Evolutionary conservation across 1,140 invertebrate species (phyloP), one percentile per base, ranked within the genome.

Genomic region (Lithobius niger): DNA sequence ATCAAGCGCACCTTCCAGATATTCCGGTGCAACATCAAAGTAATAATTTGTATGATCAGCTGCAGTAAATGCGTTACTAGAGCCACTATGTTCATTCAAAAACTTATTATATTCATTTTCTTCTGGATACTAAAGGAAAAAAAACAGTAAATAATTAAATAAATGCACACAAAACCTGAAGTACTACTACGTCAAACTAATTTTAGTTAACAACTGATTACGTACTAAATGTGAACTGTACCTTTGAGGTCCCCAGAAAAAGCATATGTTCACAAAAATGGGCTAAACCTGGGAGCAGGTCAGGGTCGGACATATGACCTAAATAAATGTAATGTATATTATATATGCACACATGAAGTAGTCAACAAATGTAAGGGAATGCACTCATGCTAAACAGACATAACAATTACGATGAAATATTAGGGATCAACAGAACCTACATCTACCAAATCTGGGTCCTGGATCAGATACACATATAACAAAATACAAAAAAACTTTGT

Each of bases 231-330:
- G n/a, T n/a, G n/a, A n/a, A n/a, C n/a, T 4, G 15, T 48, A 60
- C 31, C 55, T 94, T 95, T 63, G 88, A 74, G 0, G 86, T 97
- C 15, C 94, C 94, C 44, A 97, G 70, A 69, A 97, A 98, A 2
- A 98, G 74, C 94, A 98, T 97, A 67, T 98, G 94, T 69, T 98
- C 94, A 69, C 88, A 94, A 69, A 98, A 97, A 69, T 97, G 94
- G 15, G 94, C 93, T 54, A 97, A 69, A 0, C 94, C 94, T 2
- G 86, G 88, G 4, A 97, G 63, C 50, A 91, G 79, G 31, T 78
- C 74, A 0, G 93, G 92, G 73, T 99, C 94, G 62, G 79, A 84
- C 74, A 97, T 79, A 61, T 78, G 82, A 16, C 86, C 86, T 60
- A 60, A 36, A 59, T 47, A 47, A 22, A 18, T 47, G 22, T 10